Percentiles rank a stretch among this genome's conserved stretches.
Conservation (phyloP, 2,113 vertebrate genomes). For the Bubo bubo region DNA sequence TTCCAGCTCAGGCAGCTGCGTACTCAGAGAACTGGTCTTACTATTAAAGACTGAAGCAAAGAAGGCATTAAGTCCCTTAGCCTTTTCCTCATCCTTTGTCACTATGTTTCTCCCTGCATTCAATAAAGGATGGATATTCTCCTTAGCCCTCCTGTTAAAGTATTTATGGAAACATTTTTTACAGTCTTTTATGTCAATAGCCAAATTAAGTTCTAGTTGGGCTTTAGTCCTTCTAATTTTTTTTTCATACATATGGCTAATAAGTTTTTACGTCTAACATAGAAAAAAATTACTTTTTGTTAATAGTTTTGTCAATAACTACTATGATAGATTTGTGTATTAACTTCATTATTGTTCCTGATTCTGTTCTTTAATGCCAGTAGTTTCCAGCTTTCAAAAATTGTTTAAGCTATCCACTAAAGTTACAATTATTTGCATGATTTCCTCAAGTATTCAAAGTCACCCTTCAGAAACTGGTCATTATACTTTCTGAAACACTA, state of each 20-base stretch:
- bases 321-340: neutral
- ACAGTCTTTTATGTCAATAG: neutral
- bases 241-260: neutral
- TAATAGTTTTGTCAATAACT: neutral
- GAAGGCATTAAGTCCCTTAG: neutral
- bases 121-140: neutral
- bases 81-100: neutral
- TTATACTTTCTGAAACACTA: neutral
- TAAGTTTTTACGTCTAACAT: neutral
- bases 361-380: neutral
- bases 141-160: no score
- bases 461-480: neutral
- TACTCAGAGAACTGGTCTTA: neutral
- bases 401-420: neutral
- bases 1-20: neutral
- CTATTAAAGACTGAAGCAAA: neutral
- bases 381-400: neutral
- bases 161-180: neutral
- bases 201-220: neutral
- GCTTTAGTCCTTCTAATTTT: neutral
- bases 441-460: neutral
- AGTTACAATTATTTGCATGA: neutral
- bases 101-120: neutral
- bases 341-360: neutral
- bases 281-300: neutral